phyloP scores from a whole-genome alignment of 1,140 invertebrate genomes.

The Ruditapes philippinarum region DNA sequence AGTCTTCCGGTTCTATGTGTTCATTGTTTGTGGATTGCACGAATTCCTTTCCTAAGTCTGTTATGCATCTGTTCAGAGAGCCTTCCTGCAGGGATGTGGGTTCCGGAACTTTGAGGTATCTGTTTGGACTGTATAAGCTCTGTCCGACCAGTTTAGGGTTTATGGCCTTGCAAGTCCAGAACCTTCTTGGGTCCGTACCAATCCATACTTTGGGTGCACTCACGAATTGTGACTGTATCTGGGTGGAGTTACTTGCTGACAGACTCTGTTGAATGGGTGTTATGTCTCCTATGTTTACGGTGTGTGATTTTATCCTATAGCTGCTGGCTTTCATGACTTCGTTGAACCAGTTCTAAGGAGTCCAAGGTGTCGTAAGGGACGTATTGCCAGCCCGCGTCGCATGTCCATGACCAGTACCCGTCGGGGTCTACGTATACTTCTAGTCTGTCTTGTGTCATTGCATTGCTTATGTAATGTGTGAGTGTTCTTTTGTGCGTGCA shows the following conservation, averaged over 20 bases:
- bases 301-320: neutral
- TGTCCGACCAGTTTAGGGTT: neutral
- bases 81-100: neutral
- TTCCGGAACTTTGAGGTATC: neutral
- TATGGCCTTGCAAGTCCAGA: neutral
- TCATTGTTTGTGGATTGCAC: neutral
- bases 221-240: constrained; percentile 7
- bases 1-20: neutral
- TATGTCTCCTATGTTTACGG: neutral
- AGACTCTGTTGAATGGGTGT: neutral
- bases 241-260: neutral
- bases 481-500: no score
- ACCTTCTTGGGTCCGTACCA: neutral
- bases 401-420: neutral
- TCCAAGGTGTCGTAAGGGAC: neutral
- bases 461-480: neutral
- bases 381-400: neutral
- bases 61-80: neutral
- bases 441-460: neutral
- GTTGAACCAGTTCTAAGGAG: neutral
- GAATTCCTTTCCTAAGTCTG: neutral
- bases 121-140: neutral
- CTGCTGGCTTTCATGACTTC: neutral
- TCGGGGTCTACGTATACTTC: neutral
- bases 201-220: neutral